A percentile compares a stretch with the other conserved stretches of the same genome.
These are phyloP conservation scores for Protophormia terraenovae DNA, from an alignment of 2,888 invertebrate genomes.

Conservation along the genomic window DNA sequence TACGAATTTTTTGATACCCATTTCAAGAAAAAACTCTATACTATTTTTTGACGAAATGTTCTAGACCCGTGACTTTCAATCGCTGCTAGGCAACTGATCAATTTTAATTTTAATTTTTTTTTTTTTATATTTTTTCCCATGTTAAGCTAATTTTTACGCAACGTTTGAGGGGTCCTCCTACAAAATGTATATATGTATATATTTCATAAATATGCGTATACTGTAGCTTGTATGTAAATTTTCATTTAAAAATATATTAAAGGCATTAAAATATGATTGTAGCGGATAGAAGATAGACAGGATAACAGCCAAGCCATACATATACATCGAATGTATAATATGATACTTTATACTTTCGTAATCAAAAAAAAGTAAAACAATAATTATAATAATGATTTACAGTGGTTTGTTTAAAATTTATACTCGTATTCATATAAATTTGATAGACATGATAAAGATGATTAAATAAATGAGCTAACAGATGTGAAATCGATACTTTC, in stretches of 20 bases:
- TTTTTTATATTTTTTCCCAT: too few relatives aligned
- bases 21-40: too few relatives aligned
- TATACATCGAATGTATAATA: neutral
- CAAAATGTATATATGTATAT: neutral
- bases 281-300: neutral
- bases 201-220: neutral
- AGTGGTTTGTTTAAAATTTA: neutral
- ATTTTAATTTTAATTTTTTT: too few relatives aligned
- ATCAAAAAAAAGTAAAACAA: neutral
- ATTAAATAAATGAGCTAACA: neutral
- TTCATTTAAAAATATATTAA: constrained; percentile 18
- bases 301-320: neutral
- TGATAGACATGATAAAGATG: neutral
- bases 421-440: neutral
- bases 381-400: neutral
- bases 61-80: too few relatives aligned
- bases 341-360: neutral
- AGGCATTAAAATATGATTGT: constrained; percentile 20
- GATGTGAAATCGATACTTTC: neutral
- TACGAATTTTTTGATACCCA: too few relatives aligned
- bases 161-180: too few relatives aligned
- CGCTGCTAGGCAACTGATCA: too few relatives aligned
- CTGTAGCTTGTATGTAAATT: constrained; percentile 13
- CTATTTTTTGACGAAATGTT: too few relatives aligned
- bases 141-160: too few relatives aligned